phyloP scores from a whole-genome alignment of 2,113 vertebrate genomes.

The Phaetusa simplex region DNA sequence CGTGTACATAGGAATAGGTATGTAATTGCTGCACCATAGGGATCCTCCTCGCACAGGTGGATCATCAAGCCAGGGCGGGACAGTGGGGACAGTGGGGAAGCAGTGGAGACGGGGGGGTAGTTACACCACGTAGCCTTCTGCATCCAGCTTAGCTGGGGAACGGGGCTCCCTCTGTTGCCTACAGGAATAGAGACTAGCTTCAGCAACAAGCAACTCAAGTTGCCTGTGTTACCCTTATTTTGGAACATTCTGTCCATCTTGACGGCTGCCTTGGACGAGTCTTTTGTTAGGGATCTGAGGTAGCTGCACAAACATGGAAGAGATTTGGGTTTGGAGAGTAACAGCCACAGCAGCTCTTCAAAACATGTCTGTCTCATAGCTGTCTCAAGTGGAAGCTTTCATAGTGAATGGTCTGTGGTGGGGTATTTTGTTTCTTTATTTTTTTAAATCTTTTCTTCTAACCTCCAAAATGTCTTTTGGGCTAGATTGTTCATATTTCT shows the following conservation, averaged over 20 bases:
- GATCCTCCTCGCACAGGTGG: fast-evolving
- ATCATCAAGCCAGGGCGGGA: background rate
- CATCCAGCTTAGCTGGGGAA: background rate
- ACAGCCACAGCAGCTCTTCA: background rate
- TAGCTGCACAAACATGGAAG: background rate
- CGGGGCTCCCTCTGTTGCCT: background rate
- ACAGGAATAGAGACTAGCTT: background rate
- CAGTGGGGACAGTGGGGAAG: background rate
- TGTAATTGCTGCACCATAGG: background rate
- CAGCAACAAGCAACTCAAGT: background rate
- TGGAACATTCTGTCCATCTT: background rate
- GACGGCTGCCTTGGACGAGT: background rate
- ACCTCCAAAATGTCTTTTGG: background rate
- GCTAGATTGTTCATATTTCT: background rate
- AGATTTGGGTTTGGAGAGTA: background rate
- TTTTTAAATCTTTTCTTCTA: background rate
- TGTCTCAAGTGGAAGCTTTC: background rate
- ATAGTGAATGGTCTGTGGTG: background rate
- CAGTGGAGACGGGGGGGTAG: background rate
- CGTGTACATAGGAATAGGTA: background rate
- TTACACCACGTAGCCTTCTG: background rate
- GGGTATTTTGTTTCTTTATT: background rate
- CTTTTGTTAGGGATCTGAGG: background rate
- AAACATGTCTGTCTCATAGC: background rate
- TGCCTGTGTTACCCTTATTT: background rate